phyloP scores from a whole-genome alignment of 2,888 invertebrate species.

The Brachycybe producta region DNA sequence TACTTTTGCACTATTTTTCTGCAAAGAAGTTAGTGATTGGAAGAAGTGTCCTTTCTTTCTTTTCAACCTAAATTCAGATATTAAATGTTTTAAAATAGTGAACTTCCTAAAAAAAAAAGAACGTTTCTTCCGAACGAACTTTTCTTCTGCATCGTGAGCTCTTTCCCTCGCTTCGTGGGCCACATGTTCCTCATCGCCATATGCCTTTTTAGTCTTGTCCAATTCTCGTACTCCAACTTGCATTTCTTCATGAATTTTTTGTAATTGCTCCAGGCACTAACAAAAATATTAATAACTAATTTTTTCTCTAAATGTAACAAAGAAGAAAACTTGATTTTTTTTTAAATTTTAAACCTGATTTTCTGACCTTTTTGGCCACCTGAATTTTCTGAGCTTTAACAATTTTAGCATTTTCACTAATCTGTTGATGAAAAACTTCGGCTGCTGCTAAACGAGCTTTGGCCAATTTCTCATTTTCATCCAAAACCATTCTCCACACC shows the following conservation, averaged over 20 bases:
- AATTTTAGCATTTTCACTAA: constrained; percentile 81
- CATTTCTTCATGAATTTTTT: constrained; percentile 77
- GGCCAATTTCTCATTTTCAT: constrained; percentile 87
- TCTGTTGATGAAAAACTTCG: constrained; percentile 87
- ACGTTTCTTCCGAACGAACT: constrained; percentile 26
- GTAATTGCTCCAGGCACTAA: constrained; percentile 65
- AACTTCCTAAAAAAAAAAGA: constrained; percentile 4
- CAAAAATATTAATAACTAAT: constrained; percentile 23
- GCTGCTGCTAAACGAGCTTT: constrained; percentile 81
- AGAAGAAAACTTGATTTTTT: too few relatives aligned
- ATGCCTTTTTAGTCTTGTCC: constrained; percentile 85
- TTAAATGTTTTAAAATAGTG: too few relatives aligned
- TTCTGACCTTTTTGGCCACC: constrained; percentile 35
- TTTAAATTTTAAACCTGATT: too few relatives aligned
- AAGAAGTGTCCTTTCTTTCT: constrained; percentile 88
- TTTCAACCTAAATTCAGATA: constrained; percentile 54
- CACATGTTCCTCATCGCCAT: constrained; percentile 89
- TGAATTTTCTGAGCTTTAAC: constrained; percentile 67
- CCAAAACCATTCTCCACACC: constrained; percentile 90
- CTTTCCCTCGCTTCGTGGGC: constrained; percentile 91
- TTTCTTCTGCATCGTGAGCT: constrained; percentile 88
- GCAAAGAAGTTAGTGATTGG: constrained; percentile 86
- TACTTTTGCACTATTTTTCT: constrained; percentile 93
- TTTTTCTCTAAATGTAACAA: neutral
- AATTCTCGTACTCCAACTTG: constrained; percentile 76